Evolutionary conservation across 2,888 invertebrate genomes (phyloP), one percentile per base, ranked within the genome.

Genomic region (Thera obeliscata): DNA sequence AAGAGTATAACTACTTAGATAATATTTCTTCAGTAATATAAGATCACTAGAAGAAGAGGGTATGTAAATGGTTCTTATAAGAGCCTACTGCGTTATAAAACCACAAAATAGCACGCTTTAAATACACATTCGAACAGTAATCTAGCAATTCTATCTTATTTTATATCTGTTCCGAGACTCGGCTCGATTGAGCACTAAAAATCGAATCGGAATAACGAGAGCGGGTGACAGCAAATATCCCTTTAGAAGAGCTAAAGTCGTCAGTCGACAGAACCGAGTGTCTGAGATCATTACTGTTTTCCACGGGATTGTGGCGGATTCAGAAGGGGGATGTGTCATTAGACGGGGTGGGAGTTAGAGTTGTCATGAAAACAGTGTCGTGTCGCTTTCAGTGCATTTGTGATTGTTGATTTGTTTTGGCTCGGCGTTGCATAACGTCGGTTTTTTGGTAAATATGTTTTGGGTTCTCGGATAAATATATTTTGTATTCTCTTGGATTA

Each of bases 271-370:
- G 67, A 66, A 71, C 72, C 70, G 74, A 74, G 73, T 73, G 74
- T 71, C 76, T 71, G 71, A 67, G 72, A 75, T 75, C 78, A 76
- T 76, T 78, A 76, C 74, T 74, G 74, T 77, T 71, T 76, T 77
- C 72, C 71, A 64, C 67, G 72, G 72, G 75, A 76, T 77, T 76
- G 74, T 73, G 75, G 72, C 55, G 61, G 69, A 70, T 64, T 36
- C 68, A 64, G 67, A 69, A 62, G 66, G 65, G 74, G 70, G 69
- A 56, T 22, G 64, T 70, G 75, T 75, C 75, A 75, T 75, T 74
- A 75, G 69, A 59, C 9, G 54, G 66, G 69, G 61, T 60, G 73
- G 69, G 67, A 62, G 71, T 62, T 69, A 68, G 64, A 72, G 69
- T 69, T 70, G 75, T 74, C 74, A 67, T 69, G 70, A 74, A 66